Percentiles rank a stretch among this genome's conserved stretches.
Conservation (phyloP, 2,113 vertebrate genomes). For the Paraplagusia blochii region DNA sequence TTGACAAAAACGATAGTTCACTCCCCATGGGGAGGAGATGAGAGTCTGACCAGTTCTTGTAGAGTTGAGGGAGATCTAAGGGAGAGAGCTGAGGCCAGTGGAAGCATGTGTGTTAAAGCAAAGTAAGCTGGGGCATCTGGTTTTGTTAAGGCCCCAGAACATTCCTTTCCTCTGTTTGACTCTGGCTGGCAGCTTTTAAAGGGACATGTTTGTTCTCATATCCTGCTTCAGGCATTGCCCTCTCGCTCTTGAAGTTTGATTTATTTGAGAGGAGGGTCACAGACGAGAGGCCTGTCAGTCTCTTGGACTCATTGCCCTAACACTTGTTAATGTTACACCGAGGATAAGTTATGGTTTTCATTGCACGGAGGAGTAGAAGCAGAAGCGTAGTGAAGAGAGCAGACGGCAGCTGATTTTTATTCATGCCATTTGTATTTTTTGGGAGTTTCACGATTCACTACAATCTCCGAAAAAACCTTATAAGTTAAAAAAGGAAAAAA, state of each 20-base stretch:
- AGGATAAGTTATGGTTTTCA: constrained; percentile 1
- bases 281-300: constrained; percentile 35
- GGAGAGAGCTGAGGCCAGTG: constrained; percentile 28
- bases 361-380: neutral
- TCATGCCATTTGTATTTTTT: neutral
- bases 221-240: constrained; percentile 66
- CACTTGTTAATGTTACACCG: constrained; percentile 16
- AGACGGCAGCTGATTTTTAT: constrained; percentile 12
- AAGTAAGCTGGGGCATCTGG: constrained; percentile 69
- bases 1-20: constrained; percentile 30
- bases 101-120: constrained; percentile 44
- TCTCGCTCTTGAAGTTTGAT: constrained; percentile 60
- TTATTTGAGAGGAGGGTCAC: constrained; percentile 56
- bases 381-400: constrained; percentile 7
- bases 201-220: constrained; percentile 66
- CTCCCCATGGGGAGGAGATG: constrained; percentile 25
- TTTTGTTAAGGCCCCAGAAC: constrained; percentile 72
- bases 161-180: constrained; percentile 72
- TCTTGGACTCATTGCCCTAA: constrained; percentile 17
- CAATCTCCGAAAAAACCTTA: neutral
- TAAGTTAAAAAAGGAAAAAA: too few species aligned
- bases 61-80: constrained; percentile 32
- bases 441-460: neutral
- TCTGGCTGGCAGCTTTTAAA: constrained; percentile 71
- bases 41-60: constrained; percentile 30